phyloP scores from a whole-genome alignment of 2,113 vertebrate species.

The Poeciliopsis retropinna region DNA sequence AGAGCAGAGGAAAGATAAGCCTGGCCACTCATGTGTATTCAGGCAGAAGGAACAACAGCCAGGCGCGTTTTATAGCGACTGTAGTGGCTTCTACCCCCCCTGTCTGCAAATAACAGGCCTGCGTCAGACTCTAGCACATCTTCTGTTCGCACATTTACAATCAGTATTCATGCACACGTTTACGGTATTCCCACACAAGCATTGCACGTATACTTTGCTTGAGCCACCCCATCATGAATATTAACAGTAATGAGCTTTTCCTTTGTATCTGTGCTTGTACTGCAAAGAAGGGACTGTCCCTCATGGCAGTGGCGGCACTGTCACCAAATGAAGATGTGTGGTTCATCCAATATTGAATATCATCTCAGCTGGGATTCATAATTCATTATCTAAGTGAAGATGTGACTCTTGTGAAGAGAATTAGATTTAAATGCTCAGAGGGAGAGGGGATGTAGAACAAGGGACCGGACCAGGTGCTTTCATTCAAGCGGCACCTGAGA shows the following conservation, averaged over 20 bases:
- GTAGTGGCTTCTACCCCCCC: conserved; percentile 46
- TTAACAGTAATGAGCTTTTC: conserved; percentile 70
- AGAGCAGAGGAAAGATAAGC: conserved; percentile 65
- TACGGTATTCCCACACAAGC: conserved; percentile 26
- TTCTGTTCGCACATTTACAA: conserved; percentile 26
- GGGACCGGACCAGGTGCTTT: conserved; percentile 56
- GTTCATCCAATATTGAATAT: conserved; percentile 81
- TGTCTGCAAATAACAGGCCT: conserved; percentile 57
- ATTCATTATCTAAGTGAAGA: conserved; percentile 80
- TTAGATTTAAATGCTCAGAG: conserved; percentile 72
- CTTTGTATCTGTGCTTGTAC: conserved; percentile 51
- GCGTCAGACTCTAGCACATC: conserved; percentile 35
- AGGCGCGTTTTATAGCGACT: conserved; percentile 51
- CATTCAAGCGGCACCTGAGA: conserved; percentile 56
- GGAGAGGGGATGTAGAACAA: conserved; percentile 57
- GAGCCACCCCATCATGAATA: conserved; percentile 68
- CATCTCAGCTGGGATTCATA: conserved; percentile 72
- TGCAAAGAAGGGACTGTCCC: conserved; percentile 66
- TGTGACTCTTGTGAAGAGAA: conserved; percentile 73
- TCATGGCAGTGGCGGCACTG: conserved; percentile 52
- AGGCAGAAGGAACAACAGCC: conserved; percentile 70
- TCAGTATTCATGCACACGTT: conserved; percentile 2
- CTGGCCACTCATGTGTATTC: conserved; percentile 68
- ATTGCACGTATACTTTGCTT: conserved; percentile 14
- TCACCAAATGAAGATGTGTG: conserved; percentile 74